Conservation (phyloP, 2,113 vertebrate species). For the Noturus placidus region DNA sequence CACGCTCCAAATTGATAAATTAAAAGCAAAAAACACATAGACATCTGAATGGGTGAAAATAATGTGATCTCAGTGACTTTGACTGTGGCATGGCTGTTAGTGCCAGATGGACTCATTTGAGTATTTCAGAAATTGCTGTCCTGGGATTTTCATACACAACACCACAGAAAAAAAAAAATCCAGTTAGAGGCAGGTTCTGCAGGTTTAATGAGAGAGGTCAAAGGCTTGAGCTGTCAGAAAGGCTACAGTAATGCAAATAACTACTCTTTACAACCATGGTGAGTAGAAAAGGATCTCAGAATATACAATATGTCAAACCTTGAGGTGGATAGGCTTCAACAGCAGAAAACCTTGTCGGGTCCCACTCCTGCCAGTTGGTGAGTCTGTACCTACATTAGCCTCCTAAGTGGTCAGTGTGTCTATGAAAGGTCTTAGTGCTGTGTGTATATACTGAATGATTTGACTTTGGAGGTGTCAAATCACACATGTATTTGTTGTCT, state of each 20-base stretch:
- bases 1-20: background rate
- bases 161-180: background rate
- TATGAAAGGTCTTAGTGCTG: background rate
- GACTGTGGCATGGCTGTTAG: background rate
- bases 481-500: background rate
- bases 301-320: background rate
- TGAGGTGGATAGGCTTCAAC: background rate
- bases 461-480: background rate
- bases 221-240: background rate
- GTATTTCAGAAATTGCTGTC: conserved; percentile 7
- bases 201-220: background rate
- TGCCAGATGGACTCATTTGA: background rate
- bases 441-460: background rate
- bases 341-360: background rate
- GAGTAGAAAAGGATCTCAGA: background rate
- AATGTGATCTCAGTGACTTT: background rate
- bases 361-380: background rate
- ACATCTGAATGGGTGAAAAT: background rate
- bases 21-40: background rate
- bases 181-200: background rate
- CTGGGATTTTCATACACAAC: background rate
- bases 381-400: background rate
- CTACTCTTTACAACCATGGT: background rate
- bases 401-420: background rate
- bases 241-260: background rate